Conservation (phyloP, 1,140 invertebrate species). For the Hyposmocoma kahamanoa region DNA sequence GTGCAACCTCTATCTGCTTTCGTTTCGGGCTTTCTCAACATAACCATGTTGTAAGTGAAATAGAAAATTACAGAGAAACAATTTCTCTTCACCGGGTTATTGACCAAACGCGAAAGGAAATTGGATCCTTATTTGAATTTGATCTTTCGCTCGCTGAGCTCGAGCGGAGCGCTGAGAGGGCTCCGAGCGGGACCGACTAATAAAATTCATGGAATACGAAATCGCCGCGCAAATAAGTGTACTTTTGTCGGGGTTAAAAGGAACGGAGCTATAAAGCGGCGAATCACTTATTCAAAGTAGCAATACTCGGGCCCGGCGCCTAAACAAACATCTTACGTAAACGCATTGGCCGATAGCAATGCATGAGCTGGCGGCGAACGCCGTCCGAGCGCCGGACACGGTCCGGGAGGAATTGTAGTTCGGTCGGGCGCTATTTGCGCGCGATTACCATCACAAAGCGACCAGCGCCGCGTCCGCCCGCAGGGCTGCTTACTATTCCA, state of each 20-base stretch:
- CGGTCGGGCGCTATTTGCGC: constrained; percentile 32
- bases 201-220: neutral
- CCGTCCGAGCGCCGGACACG: neutral
- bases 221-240: neutral
- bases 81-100: too few relatives aligned
- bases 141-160: too few relatives aligned
- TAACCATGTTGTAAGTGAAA: too few relatives aligned
- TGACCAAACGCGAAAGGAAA: too few relatives aligned
- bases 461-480: neutral
- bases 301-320: constrained; percentile 48
- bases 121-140: too few relatives aligned
- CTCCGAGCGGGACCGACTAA: neutral
- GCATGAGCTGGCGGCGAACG: constrained; percentile 27
- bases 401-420: constrained; percentile 28
- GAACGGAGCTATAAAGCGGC: constrained; percentile 13
- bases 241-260: constrained; percentile 34
- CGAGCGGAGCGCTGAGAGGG: neutral
- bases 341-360: constrained; percentile 39
- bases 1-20: too few relatives aligned
- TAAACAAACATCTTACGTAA: constrained; percentile 53
- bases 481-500: too few relatives aligned
- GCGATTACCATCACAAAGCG: constrained; percentile 61
- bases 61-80: too few relatives aligned
- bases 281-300: constrained; percentile 57
- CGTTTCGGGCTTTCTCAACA: too few relatives aligned